phyloP scores from a whole-genome alignment of 1,140 invertebrate species.

The Eriosoma lanigerum region DNA sequence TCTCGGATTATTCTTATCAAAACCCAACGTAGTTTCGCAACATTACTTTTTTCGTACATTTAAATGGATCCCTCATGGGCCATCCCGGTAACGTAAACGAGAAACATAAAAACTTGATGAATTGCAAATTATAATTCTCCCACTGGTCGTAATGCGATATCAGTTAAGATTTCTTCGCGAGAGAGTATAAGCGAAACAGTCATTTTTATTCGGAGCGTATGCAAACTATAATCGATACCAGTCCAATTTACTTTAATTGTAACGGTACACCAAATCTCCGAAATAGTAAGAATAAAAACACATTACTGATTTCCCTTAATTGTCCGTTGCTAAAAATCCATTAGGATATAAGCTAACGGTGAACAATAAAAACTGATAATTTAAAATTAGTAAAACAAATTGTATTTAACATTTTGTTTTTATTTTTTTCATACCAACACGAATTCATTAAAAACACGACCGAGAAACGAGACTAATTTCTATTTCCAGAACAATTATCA shows the following conservation, averaged over 20 bases:
- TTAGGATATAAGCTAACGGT: too few species aligned
- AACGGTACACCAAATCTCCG: background rate
- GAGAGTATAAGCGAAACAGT: background rate
- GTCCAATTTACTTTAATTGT: background rate
- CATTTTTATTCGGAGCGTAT: background rate
- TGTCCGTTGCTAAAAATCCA: too few species aligned
- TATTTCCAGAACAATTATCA: too few species aligned
- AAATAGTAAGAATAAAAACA: background rate
- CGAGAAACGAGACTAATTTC: too few species aligned
- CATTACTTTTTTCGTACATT: constrained; percentile 14
- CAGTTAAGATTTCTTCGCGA: background rate
- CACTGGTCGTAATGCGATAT: background rate
- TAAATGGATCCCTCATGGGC: constrained; percentile 6
- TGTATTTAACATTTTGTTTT: too few species aligned
- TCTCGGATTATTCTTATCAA: constrained; percentile 15
- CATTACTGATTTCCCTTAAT: too few species aligned
- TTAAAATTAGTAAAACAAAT: too few species aligned
- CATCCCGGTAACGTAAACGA: background rate
- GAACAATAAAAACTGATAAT: too few species aligned
- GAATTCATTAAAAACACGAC: too few species aligned
- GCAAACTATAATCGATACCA: background rate
- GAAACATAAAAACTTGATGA: background rate
- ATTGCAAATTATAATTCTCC: background rate
- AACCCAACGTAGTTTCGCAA: background rate
- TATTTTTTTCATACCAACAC: too few species aligned